These are phyloP conservation scores for Balanococcus diminutus DNA, from an alignment of 2,888 invertebrate genomes.

Conservation along the genomic window DNA sequence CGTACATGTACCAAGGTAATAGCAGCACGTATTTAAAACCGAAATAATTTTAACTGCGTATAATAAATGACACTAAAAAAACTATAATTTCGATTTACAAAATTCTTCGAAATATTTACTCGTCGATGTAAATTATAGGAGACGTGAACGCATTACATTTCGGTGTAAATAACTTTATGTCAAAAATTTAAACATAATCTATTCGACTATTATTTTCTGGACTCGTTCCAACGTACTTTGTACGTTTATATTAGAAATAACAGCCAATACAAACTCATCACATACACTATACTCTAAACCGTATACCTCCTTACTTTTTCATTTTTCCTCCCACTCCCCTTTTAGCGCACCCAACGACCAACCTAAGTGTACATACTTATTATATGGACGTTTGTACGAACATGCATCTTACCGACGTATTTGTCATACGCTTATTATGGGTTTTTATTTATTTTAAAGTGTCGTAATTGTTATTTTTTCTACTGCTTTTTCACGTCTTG, in stretches of 20 bases:
- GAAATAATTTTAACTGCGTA: conserved; percentile 21
- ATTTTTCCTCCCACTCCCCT: not conserved
- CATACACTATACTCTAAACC: not conserved
- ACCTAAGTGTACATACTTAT: not conserved
- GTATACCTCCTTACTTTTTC: conserved; percentile 1
- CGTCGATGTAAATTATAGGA: conserved; percentile 20
- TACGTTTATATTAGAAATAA: conserved; percentile 31
- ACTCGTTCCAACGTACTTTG: conserved; percentile 49
- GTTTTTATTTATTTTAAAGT: not conserved
- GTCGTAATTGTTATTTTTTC: not conserved
- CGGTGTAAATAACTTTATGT: conserved; percentile 47
- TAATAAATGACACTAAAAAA: conserved; percentile 28
- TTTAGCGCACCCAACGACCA: not conserved
- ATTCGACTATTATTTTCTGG: conserved; percentile 50
- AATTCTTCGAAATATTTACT: conserved; percentile 30
- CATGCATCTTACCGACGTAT: not conserved
- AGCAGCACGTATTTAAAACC: conserved; percentile 19
- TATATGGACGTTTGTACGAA: not conserved
- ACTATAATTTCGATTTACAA: conserved; percentile 29
- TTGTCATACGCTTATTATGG: not conserved
- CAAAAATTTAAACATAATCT: conserved; percentile 52
- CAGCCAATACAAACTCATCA: conserved; percentile 25
- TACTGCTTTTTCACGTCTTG: not conserved
- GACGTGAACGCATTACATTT: conserved; percentile 27
- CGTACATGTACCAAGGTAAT: not conserved